A percentile compares a stretch with the other conserved stretches of the same genome.
These are phyloP conservation scores for Megamerina dolium DNA, from an alignment of 2,888 invertebrate species.

Conservation along the genomic window DNA sequence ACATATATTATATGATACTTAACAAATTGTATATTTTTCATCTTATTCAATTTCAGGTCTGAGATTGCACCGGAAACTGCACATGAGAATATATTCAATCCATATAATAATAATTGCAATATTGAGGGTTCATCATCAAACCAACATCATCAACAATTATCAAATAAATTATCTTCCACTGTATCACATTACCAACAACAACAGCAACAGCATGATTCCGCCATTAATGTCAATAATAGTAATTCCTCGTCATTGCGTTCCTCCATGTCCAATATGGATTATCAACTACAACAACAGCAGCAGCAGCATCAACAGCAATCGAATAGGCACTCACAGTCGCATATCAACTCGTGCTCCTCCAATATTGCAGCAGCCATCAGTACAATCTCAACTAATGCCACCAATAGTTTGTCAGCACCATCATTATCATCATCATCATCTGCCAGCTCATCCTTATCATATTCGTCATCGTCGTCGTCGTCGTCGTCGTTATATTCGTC, in stretches of 20 bases:
- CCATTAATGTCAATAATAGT: neutral
- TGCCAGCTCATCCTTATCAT: slow-evolving; percentile 8
- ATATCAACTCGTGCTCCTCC: neutral
- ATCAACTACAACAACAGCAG: slow-evolving; percentile 6
- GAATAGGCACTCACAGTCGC: too few relatives aligned
- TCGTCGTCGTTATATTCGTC: slow-evolving; percentile 4
- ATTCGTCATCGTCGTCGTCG: too few relatives aligned
- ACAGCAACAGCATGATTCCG: neutral
- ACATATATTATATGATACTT: too few relatives aligned
- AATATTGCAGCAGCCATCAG: slow-evolving; percentile 4
- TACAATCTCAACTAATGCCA: too few relatives aligned
- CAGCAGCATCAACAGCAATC: slow-evolving; percentile 5
- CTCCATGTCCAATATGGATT: too few relatives aligned
- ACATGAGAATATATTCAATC: slow-evolving; percentile 46
- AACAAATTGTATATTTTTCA: slow-evolving; percentile 1
- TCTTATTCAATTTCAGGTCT: slow-evolving; percentile 31
- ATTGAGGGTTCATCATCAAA: slow-evolving; percentile 32
- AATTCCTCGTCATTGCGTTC: too few relatives aligned
- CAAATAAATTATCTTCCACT: neutral
- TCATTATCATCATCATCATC: slow-evolving; percentile 7
- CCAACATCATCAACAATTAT: slow-evolving; percentile 11
- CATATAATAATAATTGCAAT: slow-evolving; percentile 32
- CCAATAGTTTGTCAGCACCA: too few relatives aligned
- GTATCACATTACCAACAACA: slow-evolving; percentile 9
- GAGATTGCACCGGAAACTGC: slow-evolving; percentile 40